Base-by-base conservation (phyloP, 2,797 vertebrate species). In the Tympanoctomys barrerae region DNA sequence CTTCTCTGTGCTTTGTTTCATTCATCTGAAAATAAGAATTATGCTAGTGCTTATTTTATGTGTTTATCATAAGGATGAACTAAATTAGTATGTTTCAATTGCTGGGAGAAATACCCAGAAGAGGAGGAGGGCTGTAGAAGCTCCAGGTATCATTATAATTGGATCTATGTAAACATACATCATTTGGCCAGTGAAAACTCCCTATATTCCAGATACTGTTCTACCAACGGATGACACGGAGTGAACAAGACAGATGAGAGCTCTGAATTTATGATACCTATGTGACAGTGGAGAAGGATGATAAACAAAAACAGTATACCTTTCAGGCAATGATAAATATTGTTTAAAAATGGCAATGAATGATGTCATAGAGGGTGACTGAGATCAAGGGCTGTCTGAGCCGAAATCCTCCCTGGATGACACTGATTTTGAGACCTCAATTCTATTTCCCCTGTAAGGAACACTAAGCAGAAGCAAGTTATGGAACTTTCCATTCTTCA, bases 311-410 rank as follows among this genome's bases (percentile, higher is more conserved):
- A n/a, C 87, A 39, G 86, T 78, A 78, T 4, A 78, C 13, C 71
- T 71, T 86, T 90, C 79, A 94, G 79, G 87, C 77, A 94, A 66
- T 88, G 73, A 89, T 33, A 80, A 79, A 86, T 59, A 14, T 13
- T 82, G 14, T 19, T 26, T 31, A 54, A 73, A 96, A 79, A 89
- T n/a, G 39, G 26, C n/a, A 87, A 22, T 0, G 42, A 12, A 10
- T 54, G 57, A 89, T 80, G 61, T 80, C 94, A 95, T 3, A 66
- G 82, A 94, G 42, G 39, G 14, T 71, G 82, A 71, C 77, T 54
- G 39, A 89, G 62, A 42, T 87, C 28, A 90, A 91, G 7, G 31
- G 10, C 31, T 73, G 19, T 57, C 21, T 86, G 57, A 21, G n/a
- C 49, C 71, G 82, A 95, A 89, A 28, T 46, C 49, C 11, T 49